These are phyloP conservation scores for Hemiscyllium ocellatum DNA, from an alignment of 2,113 vertebrate genomes.

Conservation along the genomic window DNA sequence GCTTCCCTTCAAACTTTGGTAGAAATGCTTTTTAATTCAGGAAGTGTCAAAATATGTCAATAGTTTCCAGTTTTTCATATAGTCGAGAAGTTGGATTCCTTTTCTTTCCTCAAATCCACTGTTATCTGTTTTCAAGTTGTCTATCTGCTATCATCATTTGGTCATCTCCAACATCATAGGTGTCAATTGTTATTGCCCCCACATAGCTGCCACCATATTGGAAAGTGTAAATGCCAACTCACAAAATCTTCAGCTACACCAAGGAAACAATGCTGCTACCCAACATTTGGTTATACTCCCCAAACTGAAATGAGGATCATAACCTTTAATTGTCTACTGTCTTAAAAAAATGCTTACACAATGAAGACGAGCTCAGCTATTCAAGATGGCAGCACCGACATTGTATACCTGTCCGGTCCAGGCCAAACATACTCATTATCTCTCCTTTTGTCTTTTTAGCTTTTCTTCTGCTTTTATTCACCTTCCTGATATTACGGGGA, in stretches of 20 bases:
- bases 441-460: not conserved
- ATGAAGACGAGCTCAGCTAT: not conserved
- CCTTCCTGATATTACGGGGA: too few species aligned
- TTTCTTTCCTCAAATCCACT: not conserved
- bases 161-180: not conserved
- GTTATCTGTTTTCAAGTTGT: not conserved
- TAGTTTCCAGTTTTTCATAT: too few species aligned
- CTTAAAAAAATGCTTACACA: not conserved
- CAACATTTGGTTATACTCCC: not conserved
- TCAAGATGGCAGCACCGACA: not conserved
- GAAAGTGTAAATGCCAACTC: not conserved
- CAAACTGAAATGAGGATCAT: not conserved
- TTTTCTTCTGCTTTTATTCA: too few species aligned
- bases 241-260: not conserved
- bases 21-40: too few species aligned
- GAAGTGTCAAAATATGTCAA: too few species aligned
- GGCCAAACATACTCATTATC: not conserved
- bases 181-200: not conserved
- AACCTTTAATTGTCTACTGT: not conserved
- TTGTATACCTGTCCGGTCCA: too few species aligned
- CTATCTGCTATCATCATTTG: not conserved
- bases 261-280: not conserved
- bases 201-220: not conserved
- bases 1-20: too few species aligned
- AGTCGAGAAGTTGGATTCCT: not conserved